Conservation (phyloP, 1,140 invertebrate genomes). For the Ostrea edulis region DNA sequence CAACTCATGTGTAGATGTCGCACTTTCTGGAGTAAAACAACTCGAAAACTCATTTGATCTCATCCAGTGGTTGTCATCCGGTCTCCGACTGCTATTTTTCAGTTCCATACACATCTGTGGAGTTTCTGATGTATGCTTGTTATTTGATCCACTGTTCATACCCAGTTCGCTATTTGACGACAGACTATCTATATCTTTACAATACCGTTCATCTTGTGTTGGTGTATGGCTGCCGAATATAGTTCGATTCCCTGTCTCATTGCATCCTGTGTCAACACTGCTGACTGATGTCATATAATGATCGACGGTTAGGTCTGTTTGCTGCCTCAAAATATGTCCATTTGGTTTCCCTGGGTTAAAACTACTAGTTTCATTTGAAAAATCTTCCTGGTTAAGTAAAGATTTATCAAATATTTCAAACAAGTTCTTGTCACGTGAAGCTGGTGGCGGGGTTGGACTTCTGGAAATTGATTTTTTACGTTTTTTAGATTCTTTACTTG, state of each 20-base stretch:
- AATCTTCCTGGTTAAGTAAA: neutral
- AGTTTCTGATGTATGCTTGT: neutral
- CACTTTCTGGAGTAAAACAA: neutral
- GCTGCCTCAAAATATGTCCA: neutral
- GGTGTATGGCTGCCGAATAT: neutral
- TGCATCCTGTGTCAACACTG: neutral
- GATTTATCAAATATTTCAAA: conserved; percentile 19
- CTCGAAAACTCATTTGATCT: neutral
- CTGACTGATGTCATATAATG: neutral
- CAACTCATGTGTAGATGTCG: neutral
- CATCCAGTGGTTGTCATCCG: neutral
- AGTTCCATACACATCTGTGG: neutral
- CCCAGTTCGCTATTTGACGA: neutral
- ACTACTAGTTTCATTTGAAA: neutral
- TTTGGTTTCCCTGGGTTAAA: neutral
- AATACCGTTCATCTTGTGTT: conserved; percentile 17
- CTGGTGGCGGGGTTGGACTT: neutral
- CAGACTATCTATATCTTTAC: neutral
- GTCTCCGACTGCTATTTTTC: neutral
- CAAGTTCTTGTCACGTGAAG: neutral
- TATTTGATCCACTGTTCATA: neutral
- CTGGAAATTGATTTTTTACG: neutral
- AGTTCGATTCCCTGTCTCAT: neutral
- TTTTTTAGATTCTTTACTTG: neutral
- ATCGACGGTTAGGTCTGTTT: neutral